These are phyloP conservation scores for Forficula auricularia DNA, from an alignment of 1,140 invertebrate species.

Conservation along the genomic window DNA sequence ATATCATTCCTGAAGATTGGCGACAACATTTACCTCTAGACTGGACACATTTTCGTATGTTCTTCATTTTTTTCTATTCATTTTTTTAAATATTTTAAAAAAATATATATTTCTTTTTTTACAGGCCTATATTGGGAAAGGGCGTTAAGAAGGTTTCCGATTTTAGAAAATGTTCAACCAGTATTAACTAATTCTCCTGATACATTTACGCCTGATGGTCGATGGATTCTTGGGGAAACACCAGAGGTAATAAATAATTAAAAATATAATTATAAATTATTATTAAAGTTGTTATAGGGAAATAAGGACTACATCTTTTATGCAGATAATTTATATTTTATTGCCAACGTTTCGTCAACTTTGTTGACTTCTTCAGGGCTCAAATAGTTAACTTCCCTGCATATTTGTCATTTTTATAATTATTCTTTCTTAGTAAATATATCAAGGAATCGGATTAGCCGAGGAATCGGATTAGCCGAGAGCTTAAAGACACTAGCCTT, in stretches of 20 bases:
- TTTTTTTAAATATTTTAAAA: neutral
- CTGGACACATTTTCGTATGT: constrained; percentile 44
- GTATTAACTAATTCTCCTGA: constrained; percentile 50
- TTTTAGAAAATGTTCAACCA: constrained; percentile 35
- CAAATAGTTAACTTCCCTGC: too few relatives aligned
- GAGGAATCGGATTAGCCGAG: too few relatives aligned
- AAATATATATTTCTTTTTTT: constrained; percentile 7
- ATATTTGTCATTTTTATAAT: too few relatives aligned
- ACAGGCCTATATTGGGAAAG: constrained; percentile 35
- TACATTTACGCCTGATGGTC: constrained; percentile 57
- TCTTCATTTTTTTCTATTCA: neutral
- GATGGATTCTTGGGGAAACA: constrained; percentile 51
- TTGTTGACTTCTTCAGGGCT: too few relatives aligned
- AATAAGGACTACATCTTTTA: too few relatives aligned
- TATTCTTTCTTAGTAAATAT: too few relatives aligned
- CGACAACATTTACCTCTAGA: constrained; percentile 30
- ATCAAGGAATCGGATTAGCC: too few relatives aligned
- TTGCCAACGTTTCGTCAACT: too few relatives aligned
- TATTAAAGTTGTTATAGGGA: too few relatives aligned
- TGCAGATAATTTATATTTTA: too few relatives aligned
- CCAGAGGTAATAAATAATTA: constrained; percentile 52
- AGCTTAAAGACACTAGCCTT: too few relatives aligned
- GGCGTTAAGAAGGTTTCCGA: constrained; percentile 45
- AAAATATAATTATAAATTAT: too few relatives aligned
- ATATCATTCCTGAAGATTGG: constrained; percentile 39